Base-by-base conservation (phyloP, 2,797 vertebrate genomes). In the Falco novaeseelandiae region DNA sequence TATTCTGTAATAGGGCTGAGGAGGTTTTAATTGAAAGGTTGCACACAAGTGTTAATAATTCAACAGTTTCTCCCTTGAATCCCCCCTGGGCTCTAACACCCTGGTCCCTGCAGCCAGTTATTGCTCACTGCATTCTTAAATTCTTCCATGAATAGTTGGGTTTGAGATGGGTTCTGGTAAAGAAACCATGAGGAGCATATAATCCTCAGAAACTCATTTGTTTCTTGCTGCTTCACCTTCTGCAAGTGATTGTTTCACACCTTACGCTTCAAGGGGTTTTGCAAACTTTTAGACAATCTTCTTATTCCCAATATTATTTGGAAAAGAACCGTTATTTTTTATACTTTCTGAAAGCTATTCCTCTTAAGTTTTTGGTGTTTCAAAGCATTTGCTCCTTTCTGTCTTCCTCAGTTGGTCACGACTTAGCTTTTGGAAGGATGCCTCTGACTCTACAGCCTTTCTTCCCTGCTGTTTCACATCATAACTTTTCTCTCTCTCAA, bases 341-440 rank as follows among this genome's bases (percentile, higher is more conserved):
- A 86, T 49, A 81, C 65, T 78, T 83, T 81, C 76, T 91, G 49
- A 91, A 88, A 95, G 92, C 70, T 78, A 51, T 30, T 85, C 79
- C 51, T 70, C 65, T 34, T 34, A 61, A 67, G 66, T 55, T 90
- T 71, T 80, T 96, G 84, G 90, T 59, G 1, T 80, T 89, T 93
- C 51, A 27, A 59, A 90, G 63, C 77, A 83, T 93, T 90, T 95
- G 90, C 63, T 96, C 89, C 84, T 89, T 82, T 73, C 92, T 44
- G 22, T 87, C 89, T 87, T 92, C 74, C 78, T 92, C 90, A 40
- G 77, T 95, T 94, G 81, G 62, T 83, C 81, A 73, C 90, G 89
- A 96, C 86, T 94, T 93, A 96, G 83, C 63, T 93, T 87, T 96
- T 97, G 93, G 93, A 96, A 92, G 16, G 58, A 65, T 89, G 93